Evolutionary conservation across 2,797 vertebrate genomes (phyloP).

Genomic region (Danio choprae): DNA sequence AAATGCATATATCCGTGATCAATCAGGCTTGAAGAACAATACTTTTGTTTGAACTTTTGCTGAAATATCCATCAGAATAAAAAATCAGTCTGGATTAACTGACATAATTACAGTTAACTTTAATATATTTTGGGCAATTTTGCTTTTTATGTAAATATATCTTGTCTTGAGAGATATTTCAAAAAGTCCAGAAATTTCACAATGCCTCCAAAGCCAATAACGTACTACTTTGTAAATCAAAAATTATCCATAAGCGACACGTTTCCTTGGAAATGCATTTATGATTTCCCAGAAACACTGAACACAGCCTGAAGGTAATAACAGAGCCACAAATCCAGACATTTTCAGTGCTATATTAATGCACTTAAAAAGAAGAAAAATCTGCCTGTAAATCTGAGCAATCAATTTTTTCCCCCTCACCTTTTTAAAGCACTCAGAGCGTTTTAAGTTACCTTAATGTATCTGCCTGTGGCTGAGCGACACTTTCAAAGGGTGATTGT

Average conservation of each 20-base stretch:
- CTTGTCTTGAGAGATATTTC: not conserved
- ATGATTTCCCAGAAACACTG: conserved; percentile 3
- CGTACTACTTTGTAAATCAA: not conserved
- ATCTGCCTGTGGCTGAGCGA: conserved; percentile 38
- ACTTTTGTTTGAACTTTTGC: not conserved
- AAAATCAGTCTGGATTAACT: not conserved
- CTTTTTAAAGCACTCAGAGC: conserved; percentile 1
- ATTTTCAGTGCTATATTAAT: not conserved
- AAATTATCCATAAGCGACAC: conserved; percentile 11
- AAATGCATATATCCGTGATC: not conserved
- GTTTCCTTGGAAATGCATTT: not conserved
- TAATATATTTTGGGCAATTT: not conserved
- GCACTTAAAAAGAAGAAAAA: not conserved
- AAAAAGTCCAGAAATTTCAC: not conserved
- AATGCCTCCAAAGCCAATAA: conserved; percentile 4
- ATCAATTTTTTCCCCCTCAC: not conserved
- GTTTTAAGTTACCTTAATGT: conserved; percentile 45
- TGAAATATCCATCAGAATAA: not conserved
- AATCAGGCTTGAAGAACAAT: not conserved
- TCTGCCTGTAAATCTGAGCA: not conserved
- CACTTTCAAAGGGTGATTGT: conserved; percentile 42
- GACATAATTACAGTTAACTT: fast-evolving
- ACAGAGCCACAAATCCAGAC: conserved; percentile 3
- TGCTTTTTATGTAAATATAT: not conserved
- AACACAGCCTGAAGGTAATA: conserved; percentile 23